Evolutionary conservation across 2,888 invertebrate genomes (phyloP).

Genomic region (Hirtodrosophila alboralis): DNA sequence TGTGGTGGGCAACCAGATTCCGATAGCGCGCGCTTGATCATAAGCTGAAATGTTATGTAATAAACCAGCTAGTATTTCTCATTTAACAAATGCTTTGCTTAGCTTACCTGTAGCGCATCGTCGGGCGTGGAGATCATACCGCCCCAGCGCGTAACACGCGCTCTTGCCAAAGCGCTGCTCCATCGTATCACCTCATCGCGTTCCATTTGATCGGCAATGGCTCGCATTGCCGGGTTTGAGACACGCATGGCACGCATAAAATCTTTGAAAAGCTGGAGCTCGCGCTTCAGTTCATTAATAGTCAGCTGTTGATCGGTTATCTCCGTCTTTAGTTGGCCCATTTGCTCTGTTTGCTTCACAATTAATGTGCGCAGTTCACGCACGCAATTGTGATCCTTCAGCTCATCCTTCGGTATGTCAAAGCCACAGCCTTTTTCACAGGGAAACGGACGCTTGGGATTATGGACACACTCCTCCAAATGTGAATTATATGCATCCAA

Average conservation of each 20-base stretch:
- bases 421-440: slow-evolving; percentile 97
- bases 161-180: slow-evolving; percentile 92
- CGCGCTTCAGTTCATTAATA: slow-evolving; percentile 94
- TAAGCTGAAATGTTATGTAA: slow-evolving; percentile 87
- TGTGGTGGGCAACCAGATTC: slow-evolving; percentile 97
- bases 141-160: slow-evolving; percentile 97
- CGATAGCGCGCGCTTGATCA: slow-evolving; percentile 95
- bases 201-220: slow-evolving; percentile 97
- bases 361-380: slow-evolving; percentile 93
- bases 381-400: slow-evolving; percentile 97
- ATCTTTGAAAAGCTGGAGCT: slow-evolving; percentile 94
- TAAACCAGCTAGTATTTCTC: too few relatives aligned
- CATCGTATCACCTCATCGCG: slow-evolving; percentile 95
- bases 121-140: slow-evolving; percentile 99
- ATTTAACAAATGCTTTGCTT: neutral
- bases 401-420: slow-evolving; percentile 96
- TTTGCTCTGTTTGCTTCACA: slow-evolving; percentile 93
- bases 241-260: slow-evolving; percentile 97
- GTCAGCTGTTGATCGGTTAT: slow-evolving; percentile 93
- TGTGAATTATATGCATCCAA: slow-evolving; percentile 94
- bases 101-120: slow-evolving; percentile 92
- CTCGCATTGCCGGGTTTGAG: slow-evolving; percentile 95
- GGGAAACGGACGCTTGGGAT: slow-evolving; percentile 96
- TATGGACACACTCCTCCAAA: slow-evolving; percentile 95
- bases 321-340: slow-evolving; percentile 94